Evolutionary conservation across 2,888 invertebrate species (phyloP).

Genomic region (Deilephila porcellus): DNA sequence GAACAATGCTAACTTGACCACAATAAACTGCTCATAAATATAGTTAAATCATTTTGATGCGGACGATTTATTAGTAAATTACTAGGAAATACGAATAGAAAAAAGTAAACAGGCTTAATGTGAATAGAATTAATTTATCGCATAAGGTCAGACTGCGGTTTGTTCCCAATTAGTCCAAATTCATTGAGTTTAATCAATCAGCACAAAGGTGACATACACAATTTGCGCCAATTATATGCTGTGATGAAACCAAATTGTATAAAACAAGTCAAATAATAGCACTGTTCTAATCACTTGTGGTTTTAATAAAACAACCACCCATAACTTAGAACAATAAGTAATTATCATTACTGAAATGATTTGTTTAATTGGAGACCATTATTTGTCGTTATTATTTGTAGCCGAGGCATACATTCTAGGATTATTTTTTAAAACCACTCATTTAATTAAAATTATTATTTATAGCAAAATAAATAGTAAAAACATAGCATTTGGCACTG

Average conservation of each 20-base stretch:
- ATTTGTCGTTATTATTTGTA: not conserved
- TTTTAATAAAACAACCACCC: not conserved
- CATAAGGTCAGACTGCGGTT: conserved; percentile 17
- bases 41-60: too few species aligned
- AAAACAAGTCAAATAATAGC: conserved; percentile 1
- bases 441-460: not conserved
- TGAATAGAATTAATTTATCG: conserved; percentile 18
- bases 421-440: not conserved
- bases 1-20: too few species aligned
- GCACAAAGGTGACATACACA: conserved; percentile 42
- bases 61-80: not conserved
- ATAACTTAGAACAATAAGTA: not conserved
- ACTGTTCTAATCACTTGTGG: not conserved
- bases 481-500: not conserved
- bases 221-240: conserved; percentile 38
- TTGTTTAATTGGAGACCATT: not conserved
- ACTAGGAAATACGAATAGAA: not conserved
- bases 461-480: not conserved
- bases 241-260: conserved; percentile 8
- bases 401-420: not conserved
- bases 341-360: conserved; percentile 9
- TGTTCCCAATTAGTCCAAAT: conserved; percentile 33
- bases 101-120: conserved; percentile 1
- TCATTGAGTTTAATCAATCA: conserved; percentile 29
- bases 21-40: too few species aligned